Base-by-base conservation (phyloP, 2,888 invertebrate species). In the Blastobasis lacticolella region DNA sequence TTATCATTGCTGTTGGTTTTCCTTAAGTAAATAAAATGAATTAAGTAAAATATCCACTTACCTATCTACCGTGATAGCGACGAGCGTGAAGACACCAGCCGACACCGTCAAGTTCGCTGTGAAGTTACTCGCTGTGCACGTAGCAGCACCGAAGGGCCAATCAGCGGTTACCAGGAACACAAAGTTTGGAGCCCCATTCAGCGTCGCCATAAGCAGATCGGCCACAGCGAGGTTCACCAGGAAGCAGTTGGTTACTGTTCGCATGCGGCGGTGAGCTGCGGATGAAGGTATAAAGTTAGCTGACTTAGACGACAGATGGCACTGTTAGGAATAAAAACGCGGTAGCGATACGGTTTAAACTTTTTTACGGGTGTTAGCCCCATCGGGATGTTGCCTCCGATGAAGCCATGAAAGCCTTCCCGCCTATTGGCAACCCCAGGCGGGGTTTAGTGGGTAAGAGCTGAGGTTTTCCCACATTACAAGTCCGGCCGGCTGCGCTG, bases 11-110 rank as follows among this genome's bases (percentile, higher is more conserved):
- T 44, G 48, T 23, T 23, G 23, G 3, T 23, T 23, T 23, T 2
- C 23, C 23, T 23, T 23, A 23, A 1, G 3, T 23, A 23, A 23
- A 23, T 23, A 23, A 23, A 23, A 23, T 3, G 3, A 23, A 23
- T 2, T 23, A 23, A 23, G 3, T 23, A 40, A 53, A 47, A 41
- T 7, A 23, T 45, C 38, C 51, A 64, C 65, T 87, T 78, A 97
- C 97, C 97, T 93, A 84, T 97, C 97, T 61, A 96, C 93, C 41
- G 97, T 95, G 62, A 97, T 97, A 51, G 96, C 96, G 53, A 96
- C 95, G 61, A 97, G 90, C 0, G 97, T 97, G 73, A 97, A 95
- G 0, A 97, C 96, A 56, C 96, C 95, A 7, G 96, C 95, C 0
- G 96, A 94, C 1, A 97, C 96, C 0, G 97, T 96, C 36, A 96